A percentile compares a stretch with the other conserved stretches of the same genome.
Evolutionary conservation across 1,140 invertebrate genomes (phyloP).

Genomic region (Phymastichus coffea): DNA sequence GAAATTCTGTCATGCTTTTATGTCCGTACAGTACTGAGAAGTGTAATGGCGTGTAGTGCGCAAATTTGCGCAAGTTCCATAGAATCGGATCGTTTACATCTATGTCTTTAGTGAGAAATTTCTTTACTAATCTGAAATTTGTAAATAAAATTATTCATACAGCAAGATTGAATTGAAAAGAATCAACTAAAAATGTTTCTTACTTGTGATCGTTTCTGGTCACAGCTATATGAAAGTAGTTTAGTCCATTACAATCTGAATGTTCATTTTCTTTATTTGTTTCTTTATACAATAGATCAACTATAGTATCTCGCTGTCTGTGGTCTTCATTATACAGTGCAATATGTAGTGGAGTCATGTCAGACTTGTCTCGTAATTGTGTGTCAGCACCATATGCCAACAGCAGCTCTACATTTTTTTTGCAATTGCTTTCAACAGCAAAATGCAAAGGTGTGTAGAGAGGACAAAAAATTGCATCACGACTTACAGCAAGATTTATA

Average conservation of each 20-base stretch:
- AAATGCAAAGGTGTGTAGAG: background rate
- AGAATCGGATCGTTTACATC: background rate
- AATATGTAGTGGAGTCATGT: background rate
- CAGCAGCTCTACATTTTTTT: background rate
- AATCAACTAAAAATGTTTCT: too few species aligned
- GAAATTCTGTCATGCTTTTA: background rate
- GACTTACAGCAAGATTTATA: background rate
- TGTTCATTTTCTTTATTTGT: background rate
- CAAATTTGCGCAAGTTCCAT: background rate
- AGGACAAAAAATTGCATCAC: background rate
- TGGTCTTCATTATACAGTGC: background rate
- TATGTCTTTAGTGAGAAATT: background rate
- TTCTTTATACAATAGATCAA: background rate
- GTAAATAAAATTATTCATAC: too few species aligned
- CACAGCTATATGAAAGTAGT: background rate
- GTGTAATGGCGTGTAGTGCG: background rate
- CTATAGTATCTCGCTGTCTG: background rate
- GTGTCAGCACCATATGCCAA: background rate
- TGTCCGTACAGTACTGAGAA: background rate
- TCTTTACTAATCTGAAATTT: background rate
- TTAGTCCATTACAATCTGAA: background rate
- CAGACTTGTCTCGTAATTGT: background rate
- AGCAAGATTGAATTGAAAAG: too few species aligned
- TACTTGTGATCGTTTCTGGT: background rate
- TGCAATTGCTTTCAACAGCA: background rate